Conservation (phyloP, 2,113 vertebrate genomes). For the Thamnaconus septentrionalis region DNA sequence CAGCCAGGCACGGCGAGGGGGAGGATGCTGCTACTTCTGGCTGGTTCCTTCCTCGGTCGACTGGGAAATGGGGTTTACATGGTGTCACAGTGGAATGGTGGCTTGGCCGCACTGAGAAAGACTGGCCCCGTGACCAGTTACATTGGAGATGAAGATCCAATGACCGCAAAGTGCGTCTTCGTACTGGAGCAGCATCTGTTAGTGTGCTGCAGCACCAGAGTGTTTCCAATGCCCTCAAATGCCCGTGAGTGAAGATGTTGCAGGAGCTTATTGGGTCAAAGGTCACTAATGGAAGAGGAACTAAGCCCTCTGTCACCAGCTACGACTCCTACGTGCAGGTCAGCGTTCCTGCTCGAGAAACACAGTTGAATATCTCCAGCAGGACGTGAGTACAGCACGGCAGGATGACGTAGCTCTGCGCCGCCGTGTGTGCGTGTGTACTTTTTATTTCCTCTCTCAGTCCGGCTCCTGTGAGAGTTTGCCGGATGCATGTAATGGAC, state of each 20-base stretch:
- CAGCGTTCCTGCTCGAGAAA: slow-evolving; percentile 15
- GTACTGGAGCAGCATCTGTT: background rate
- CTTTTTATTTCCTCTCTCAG: background rate
- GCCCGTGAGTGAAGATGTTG: slow-evolving; percentile 8
- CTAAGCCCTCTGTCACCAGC: background rate
- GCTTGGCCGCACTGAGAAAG: slow-evolving; percentile 32
- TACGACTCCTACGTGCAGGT: background rate
- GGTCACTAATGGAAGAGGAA: slow-evolving; percentile 58
- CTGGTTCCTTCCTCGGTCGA: slow-evolving; percentile 14
- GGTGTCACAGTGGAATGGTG: slow-evolving; percentile 41
- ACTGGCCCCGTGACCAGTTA: background rate
- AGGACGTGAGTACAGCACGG: too few species aligned
- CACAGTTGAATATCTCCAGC: too few species aligned
- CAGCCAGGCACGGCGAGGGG: slow-evolving; percentile 6
- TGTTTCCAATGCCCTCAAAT: slow-evolving; percentile 18
- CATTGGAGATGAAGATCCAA: too few species aligned
- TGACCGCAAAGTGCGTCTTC: too few species aligned
- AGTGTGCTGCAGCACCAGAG: background rate
- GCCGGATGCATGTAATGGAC: slow-evolving; percentile 60
- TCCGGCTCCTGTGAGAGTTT: slow-evolving; percentile 27
- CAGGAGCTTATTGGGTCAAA: slow-evolving; percentile 34
- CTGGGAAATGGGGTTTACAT: slow-evolving; percentile 45
- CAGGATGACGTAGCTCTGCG: too few species aligned
- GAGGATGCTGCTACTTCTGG: slow-evolving; percentile 20
- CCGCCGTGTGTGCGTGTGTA: too few species aligned